These are phyloP conservation scores for Anableps anableps DNA, from an alignment of 2,797 vertebrate genomes.

Conservation along the genomic window DNA sequence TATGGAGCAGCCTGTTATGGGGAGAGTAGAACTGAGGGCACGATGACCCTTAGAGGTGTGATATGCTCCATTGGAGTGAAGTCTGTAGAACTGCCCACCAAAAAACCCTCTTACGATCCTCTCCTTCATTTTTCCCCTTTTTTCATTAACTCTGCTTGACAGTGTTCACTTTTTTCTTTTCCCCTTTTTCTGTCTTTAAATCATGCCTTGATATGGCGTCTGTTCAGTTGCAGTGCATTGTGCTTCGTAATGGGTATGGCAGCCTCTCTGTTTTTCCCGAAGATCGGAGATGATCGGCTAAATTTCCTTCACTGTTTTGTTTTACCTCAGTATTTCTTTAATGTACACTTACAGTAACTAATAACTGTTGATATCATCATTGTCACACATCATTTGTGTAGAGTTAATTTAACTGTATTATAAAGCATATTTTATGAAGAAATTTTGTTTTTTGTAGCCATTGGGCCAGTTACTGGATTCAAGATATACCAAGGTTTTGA, in stretches of 20 bases:
- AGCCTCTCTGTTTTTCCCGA: slow-evolving; percentile 12
- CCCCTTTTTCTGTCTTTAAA: slow-evolving; percentile 38
- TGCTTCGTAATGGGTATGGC: slow-evolving; percentile 39
- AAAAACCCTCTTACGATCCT: slow-evolving; percentile 36
- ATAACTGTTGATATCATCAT: not conserved
- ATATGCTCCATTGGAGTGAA: slow-evolving; percentile 59
- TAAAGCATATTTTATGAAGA: slow-evolving; percentile 36
- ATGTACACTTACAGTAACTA: not conserved
- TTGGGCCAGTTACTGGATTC: not conserved
- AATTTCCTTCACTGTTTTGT: slow-evolving; percentile 37
- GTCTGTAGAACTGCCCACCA: slow-evolving; percentile 45
- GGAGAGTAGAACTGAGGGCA: slow-evolving; percentile 45
- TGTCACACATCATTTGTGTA: slow-evolving; percentile 23
- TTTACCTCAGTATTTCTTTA: slow-evolving; percentile 4
- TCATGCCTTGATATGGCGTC: slow-evolving; percentile 37
- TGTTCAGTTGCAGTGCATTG: slow-evolving; percentile 33
- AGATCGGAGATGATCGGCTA: slow-evolving; percentile 31
- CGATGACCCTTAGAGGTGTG: slow-evolving; percentile 53
- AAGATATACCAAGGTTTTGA: not conserved
- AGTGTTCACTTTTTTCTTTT: slow-evolving; percentile 28
- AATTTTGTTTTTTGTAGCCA: slow-evolving; percentile 29
- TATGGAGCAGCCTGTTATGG: slow-evolving; percentile 22
- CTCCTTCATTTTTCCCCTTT: slow-evolving; percentile 21
- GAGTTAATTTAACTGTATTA: not conserved
- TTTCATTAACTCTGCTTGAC: slow-evolving; percentile 44